phyloP scores from a whole-genome alignment of 2,888 invertebrate genomes.

The Antheraea yamamai region DNA sequence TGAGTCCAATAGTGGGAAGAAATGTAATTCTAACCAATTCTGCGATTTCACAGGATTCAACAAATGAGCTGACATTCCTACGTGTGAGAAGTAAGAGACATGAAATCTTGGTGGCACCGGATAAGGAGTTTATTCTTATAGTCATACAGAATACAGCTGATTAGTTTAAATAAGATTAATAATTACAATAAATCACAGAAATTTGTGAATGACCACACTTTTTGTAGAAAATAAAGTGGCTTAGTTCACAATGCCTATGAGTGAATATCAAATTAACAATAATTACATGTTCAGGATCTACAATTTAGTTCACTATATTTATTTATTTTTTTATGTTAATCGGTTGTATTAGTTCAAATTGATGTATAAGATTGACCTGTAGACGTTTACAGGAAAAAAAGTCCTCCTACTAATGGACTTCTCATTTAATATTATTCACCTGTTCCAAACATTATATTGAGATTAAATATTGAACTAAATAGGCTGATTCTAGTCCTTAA shows the following conservation, averaged over 20 bases:
- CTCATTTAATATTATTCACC: not conserved
- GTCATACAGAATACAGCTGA: slow-evolving; percentile 93
- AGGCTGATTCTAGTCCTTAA: not conserved
- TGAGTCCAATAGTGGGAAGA: not conserved
- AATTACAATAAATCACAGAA: not conserved
- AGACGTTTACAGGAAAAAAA: not conserved
- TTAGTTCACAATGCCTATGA: not conserved
- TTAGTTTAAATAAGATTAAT: slow-evolving; percentile 39
- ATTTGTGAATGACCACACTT: not conserved
- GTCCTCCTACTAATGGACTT: not conserved
- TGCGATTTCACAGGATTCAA: slow-evolving; percentile 85
- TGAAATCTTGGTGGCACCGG: slow-evolving; percentile 99
- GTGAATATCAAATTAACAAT: not conserved
- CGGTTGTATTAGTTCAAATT: not conserved
- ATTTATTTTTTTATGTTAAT: not conserved
- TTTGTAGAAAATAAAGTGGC: not conserved
- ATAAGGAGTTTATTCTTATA: slow-evolving; percentile 96
- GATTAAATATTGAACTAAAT: not conserved
- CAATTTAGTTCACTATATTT: not conserved
- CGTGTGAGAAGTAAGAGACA: slow-evolving; percentile 97
- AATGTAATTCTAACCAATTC: not conserved
- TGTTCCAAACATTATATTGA: not conserved
- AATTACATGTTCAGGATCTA: not conserved
- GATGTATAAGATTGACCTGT: not conserved
- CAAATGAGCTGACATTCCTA: slow-evolving; percentile 97